These are phyloP conservation scores for Pandemis corylana DNA, from an alignment of 2,888 invertebrate species.

Conservation along the genomic window DNA sequence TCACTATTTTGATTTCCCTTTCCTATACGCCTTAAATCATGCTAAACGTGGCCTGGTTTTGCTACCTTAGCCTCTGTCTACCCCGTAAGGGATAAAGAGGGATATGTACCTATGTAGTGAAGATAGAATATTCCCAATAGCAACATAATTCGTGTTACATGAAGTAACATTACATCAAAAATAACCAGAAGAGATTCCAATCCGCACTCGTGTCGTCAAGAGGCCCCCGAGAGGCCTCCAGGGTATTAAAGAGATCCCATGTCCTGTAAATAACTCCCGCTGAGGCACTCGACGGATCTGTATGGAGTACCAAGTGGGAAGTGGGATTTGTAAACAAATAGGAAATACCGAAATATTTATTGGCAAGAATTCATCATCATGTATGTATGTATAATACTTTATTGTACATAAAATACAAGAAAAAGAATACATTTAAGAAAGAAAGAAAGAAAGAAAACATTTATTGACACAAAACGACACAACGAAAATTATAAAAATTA, in stretches of 20 bases:
- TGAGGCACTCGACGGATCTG: background rate
- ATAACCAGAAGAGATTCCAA: background rate
- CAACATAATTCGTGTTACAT: background rate
- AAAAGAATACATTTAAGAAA: no score
- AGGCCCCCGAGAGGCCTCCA: background rate
- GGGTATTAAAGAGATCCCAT: conserved; percentile 21
- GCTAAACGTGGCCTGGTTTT: no score
- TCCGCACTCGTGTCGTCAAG: background rate
- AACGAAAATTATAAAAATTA: no score
- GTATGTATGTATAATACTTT: no score
- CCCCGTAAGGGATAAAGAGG: no score
- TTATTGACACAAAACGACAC: no score
- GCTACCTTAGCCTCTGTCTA: no score
- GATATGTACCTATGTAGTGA: background rate
- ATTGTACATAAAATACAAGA: no score
- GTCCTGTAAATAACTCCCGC: conserved; percentile 9
- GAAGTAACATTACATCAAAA: background rate
- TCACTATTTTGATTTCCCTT: no score
- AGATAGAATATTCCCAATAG: no score
- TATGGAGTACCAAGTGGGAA: background rate
- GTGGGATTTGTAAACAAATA: background rate
- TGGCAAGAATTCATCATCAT: background rate
- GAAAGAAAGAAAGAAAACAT: no score
- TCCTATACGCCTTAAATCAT: no score
- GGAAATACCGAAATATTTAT: background rate